Evolutionary conservation across 2,797 vertebrate species (phyloP).

Genomic region (Aythya fuligula): DNA sequence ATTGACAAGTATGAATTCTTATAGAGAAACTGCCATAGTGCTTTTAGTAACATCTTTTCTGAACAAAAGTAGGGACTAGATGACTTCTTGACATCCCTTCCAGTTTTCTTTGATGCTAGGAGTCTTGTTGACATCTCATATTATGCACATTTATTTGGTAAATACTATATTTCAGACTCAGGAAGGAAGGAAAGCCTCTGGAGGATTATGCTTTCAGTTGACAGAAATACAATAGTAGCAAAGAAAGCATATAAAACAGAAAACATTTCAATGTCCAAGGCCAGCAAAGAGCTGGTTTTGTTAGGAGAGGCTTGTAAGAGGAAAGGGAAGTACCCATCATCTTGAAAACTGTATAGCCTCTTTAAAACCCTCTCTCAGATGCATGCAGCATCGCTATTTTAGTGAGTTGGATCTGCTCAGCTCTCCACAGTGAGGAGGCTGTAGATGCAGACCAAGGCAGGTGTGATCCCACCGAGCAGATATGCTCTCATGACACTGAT

Average conservation of each 20-base stretch:
- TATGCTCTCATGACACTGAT: background rate
- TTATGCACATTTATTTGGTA: constrained; percentile 9
- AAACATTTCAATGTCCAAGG: background rate
- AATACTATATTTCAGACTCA: background rate
- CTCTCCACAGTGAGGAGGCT: background rate
- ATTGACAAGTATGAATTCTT: background rate
- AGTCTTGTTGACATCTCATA: background rate
- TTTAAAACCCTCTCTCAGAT: background rate
- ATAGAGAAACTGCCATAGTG: background rate
- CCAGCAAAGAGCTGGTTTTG: constrained; percentile 15
- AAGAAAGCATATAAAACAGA: background rate
- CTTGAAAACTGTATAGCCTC: background rate
- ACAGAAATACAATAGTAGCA: constrained; percentile 9
- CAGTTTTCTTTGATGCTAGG: background rate
- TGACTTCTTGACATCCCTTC: constrained; percentile 9
- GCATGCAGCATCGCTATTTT: background rate
- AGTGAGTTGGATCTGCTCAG: background rate
- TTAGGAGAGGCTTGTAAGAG: background rate
- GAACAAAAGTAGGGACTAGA: background rate
- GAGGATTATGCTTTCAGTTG: constrained; percentile 3
- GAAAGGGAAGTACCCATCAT: background rate
- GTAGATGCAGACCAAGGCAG: background rate
- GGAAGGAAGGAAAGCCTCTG: background rate
- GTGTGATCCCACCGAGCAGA: background rate
- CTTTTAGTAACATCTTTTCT: background rate